Conservation (phyloP, 1,140 invertebrate species). For the Contarinia nasturtii region DNA sequence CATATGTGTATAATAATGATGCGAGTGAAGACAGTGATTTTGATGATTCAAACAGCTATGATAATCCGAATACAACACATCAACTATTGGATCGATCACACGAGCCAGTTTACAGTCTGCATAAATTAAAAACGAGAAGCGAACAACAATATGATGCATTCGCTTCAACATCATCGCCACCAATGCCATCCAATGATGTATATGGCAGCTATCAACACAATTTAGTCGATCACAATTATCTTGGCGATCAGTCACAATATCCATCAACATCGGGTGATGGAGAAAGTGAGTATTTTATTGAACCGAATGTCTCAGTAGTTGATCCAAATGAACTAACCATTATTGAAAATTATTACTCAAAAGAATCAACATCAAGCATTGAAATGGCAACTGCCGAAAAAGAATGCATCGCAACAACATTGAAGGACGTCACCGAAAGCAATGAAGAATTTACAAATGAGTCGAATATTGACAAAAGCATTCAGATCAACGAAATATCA, state of each 20-base stretch:
- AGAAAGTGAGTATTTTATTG: not conserved
- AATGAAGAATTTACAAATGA: not conserved
- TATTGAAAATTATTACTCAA: not conserved
- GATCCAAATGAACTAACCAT: not conserved
- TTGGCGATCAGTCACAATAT: no score
- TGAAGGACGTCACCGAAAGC: not conserved
- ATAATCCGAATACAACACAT: conserved; percentile 1
- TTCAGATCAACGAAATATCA: conserved; percentile 39
- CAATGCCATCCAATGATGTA: not conserved
- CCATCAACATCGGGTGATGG: not conserved
- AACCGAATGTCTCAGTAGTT: not conserved
- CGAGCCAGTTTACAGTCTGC: conserved; percentile 14
- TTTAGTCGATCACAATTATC: not conserved
- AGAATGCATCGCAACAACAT: not conserved
- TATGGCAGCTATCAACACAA: not conserved
- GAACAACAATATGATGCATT: conserved; percentile 11
- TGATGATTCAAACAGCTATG: conserved; percentile 4
- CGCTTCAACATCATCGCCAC: not conserved
- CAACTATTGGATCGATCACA: conserved; percentile 1
- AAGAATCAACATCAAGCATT: not conserved
- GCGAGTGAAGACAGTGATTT: conserved; percentile 4
- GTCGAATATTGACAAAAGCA: conserved; percentile 19
- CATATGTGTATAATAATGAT: not conserved
- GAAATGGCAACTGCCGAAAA: not conserved
- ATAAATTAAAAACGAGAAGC: conserved; percentile 17